A percentile compares a stretch with the other conserved stretches of the same genome.
Conservation (phyloP, 2,113 vertebrate genomes). For the Archilochus colubris region DNA sequence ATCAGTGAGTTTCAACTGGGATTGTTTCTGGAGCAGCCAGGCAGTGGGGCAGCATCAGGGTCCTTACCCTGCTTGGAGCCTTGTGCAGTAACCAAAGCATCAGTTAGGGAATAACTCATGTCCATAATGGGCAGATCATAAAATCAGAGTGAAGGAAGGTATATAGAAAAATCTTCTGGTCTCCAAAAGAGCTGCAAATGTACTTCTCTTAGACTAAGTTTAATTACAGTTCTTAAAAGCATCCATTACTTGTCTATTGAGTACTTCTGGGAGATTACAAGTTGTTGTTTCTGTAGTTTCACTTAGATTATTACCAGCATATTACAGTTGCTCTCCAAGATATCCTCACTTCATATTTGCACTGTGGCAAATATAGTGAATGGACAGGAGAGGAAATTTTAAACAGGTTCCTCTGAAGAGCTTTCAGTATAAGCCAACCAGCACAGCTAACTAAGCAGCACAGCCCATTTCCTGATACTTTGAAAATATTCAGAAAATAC, state of each 20-base stretch:
- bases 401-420: background rate
- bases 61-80: background rate
- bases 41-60: background rate
- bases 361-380: background rate
- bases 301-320: background rate
- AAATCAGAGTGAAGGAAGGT: background rate
- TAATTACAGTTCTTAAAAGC: background rate
- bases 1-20: background rate
- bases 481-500: background rate
- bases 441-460: background rate
- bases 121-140: background rate
- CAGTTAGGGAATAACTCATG: background rate
- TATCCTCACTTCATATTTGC: background rate
- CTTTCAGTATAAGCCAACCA: background rate
- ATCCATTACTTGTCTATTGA: background rate
- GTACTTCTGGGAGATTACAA: background rate
- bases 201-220: background rate
- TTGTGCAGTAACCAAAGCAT: background rate
- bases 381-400: background rate
- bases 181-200: background rate
- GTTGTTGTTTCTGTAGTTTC: background rate
- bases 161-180: background rate
- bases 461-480: background rate
- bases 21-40: background rate
- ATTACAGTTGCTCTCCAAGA: background rate